Base-by-base conservation (phyloP, 2,888 invertebrate species). In the Carterocephalus palaemon region DNA sequence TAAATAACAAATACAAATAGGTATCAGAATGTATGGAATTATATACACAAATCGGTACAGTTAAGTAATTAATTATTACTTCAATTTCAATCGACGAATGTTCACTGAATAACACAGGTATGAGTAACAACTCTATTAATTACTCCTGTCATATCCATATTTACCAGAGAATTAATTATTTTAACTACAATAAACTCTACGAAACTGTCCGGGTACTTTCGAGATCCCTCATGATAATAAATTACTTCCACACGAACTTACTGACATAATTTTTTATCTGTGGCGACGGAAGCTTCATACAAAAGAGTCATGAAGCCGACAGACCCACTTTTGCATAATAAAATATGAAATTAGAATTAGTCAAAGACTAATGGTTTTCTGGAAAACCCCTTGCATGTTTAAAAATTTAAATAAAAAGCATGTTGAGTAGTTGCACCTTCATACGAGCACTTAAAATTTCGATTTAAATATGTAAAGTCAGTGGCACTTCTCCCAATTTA, bases 101-200 rank as follows among this genome's bases (percentile, higher is more conserved):
- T n/a, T n/a, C n/a, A n/a, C n/a, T n/a, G n/a, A n/a, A n/a, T n/a
- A n/a, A n/a, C n/a, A n/a, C n/a, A 28, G 29, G 28, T 38, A 19
- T 3, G 13, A n/a, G n/a, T n/a, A n/a, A 5, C 40, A 32, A 12
- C 16, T 23, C 33, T 33, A 41, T 41, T 41, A 41, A 26, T 41
- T 33, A 57, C 64, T 57, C 37, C 39, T 52, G 55, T 56, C 55
- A 54, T 47, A 47, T 37, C 45, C 54, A 52, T 38, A 47, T 51
- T 47, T 49, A 49, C 40, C 41, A 37, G 45, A 51, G 13, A 49
- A 54, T 51, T 53, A 54, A 56, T 56, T 47, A 49, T 43, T 49
- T 29, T 29, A 12, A 16, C 20, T 29, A 9, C 20, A 13, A 19
- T 10, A 22, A 17, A n/a, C 28, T 12, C 26, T 26, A 15, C 19